Conservation (phyloP, 2,797 vertebrate genomes). For the Lacerta agilis region DNA sequence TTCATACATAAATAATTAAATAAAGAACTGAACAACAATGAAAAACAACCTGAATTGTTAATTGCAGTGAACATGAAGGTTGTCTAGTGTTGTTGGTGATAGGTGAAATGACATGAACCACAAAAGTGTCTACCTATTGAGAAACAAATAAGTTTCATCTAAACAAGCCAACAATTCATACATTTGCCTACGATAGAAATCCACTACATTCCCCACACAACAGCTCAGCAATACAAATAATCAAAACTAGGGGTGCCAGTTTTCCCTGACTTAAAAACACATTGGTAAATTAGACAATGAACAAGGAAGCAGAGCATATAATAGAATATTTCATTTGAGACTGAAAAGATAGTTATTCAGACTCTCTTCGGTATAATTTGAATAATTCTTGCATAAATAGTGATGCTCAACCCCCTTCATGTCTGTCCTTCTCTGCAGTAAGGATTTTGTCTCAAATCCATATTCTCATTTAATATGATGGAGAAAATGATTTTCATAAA, state of each 20-base stretch:
- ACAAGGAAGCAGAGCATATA: not conserved
- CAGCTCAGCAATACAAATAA: not conserved
- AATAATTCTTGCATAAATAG: not conserved
- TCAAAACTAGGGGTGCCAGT: not conserved
- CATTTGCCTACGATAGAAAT: not conserved
- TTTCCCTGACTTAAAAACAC: not conserved
- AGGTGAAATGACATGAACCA: not conserved
- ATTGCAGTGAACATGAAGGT: not conserved
- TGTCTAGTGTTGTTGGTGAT: not conserved
- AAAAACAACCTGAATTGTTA: not conserved
- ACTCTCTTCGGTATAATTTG: constrained; percentile 11
- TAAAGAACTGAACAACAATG: too few relatives aligned
- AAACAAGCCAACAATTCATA: not conserved
- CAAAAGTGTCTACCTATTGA: too few relatives aligned
- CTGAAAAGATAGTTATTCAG: not conserved
- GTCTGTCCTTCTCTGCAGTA: not conserved
- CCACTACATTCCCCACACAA: not conserved
- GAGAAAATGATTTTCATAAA: not conserved
- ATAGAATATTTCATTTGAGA: not conserved
- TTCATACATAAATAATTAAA: too few relatives aligned
- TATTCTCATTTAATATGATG: constrained; percentile 1
- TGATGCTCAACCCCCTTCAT: not conserved
- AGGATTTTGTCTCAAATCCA: constrained; percentile 16
- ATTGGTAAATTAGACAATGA: constrained; percentile 6
- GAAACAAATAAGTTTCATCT: not conserved